Evolutionary conservation across 2,113 vertebrate genomes (phyloP).

Genomic region (human): GRCh38 chr2:160597001-160597500

Average conservation of each 20-base stretch:
- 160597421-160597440: neutral
- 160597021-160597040: neutral
- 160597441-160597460: neutral
- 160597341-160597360: neutral
- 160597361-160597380: neutral
- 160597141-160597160: neutral
- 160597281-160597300: neutral
- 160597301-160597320: neutral
- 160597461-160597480: neutral
- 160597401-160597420: neutral
- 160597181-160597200: constrained; percentile 5
- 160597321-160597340: neutral
- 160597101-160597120: neutral
- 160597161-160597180: neutral
- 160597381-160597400: neutral
- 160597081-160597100: neutral
- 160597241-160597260: neutral
- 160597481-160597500: neutral
- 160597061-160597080: neutral
- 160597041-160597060: neutral
- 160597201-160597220: neutral
- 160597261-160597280: neutral
- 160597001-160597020: neutral
- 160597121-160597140: neutral
- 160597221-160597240: neutral